Evolutionary conservation across 2,113 vertebrate species (phyloP).

Genomic region (Melanerpes formicivorus): DNA sequence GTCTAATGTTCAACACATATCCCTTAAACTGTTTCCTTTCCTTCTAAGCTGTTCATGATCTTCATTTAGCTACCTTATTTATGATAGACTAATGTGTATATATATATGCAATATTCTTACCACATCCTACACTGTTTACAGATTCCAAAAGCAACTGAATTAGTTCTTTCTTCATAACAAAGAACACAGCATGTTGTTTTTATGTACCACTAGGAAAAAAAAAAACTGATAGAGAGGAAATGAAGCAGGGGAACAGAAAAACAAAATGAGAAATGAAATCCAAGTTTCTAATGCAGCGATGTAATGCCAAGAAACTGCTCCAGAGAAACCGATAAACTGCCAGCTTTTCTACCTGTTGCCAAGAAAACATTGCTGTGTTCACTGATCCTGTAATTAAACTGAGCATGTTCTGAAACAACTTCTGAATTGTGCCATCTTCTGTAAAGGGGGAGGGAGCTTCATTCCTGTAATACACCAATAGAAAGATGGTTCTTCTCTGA

Average conservation of each 20-base stretch:
- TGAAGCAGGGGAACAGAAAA: slow-evolving; percentile 22
- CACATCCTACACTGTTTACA: not conserved
- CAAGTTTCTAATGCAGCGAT: not conserved
- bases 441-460: not conserved
- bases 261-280: slow-evolving; percentile 36
- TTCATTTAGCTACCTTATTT: not conserved
- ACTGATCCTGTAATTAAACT: slow-evolving; percentile 60
- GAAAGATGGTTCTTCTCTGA: not conserved
- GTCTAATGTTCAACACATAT: not conserved
- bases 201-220: not conserved
- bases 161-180: slow-evolving; percentile 8
- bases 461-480: not conserved
- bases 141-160: not conserved
- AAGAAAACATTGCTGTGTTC: slow-evolving; percentile 61
- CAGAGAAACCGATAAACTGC: slow-evolving; percentile 39
- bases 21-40: not conserved
- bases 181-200: slow-evolving; percentile 14
- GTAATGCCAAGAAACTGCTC: slow-evolving; percentile 49
- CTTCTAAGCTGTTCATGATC: not conserved
- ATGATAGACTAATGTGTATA: not conserved
- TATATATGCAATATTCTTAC: not conserved
- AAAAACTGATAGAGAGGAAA: slow-evolving; percentile 25
- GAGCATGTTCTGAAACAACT: slow-evolving; percentile 32
- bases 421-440: slow-evolving; percentile 26
- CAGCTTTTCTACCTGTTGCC: slow-evolving; percentile 61